These are phyloP conservation scores for Patella pellucida DNA, from an alignment of 2,888 invertebrate genomes.

Conservation along the genomic window DNA sequence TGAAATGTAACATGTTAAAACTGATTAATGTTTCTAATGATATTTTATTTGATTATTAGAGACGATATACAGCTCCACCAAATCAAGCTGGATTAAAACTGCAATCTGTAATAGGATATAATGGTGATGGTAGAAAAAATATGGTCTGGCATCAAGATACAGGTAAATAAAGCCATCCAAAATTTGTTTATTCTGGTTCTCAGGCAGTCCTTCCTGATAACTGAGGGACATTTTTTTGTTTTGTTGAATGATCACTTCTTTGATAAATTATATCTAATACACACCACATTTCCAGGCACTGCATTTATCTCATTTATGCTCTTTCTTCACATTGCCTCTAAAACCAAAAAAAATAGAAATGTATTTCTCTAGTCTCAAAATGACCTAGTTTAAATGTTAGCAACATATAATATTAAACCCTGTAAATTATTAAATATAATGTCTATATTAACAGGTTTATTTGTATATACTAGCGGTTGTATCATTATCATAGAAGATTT, in stretches of 20 bases:
- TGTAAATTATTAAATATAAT: neutral
- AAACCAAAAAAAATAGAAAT: too few relatives aligned
- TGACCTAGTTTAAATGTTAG: neutral
- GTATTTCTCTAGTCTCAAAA: too few relatives aligned
- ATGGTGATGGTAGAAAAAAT: conserved; percentile 68
- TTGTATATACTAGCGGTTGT: conserved; percentile 68
- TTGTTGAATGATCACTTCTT: too few relatives aligned
- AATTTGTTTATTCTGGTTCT: too few relatives aligned
- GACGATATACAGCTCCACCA: conserved; percentile 68
- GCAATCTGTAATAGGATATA: conserved; percentile 67
- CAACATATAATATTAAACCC: neutral
- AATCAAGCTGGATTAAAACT: conserved; percentile 67
- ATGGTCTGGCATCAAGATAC: conserved; percentile 70
- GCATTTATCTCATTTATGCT: too few relatives aligned
- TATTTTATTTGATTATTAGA: conserved; percentile 43
- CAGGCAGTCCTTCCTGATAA: too few relatives aligned
- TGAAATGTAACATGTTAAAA: too few relatives aligned
- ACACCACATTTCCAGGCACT: too few relatives aligned
- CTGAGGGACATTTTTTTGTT: too few relatives aligned
- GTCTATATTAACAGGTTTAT: conserved; percentile 54
- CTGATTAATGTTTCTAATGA: neutral
- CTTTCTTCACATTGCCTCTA: too few relatives aligned
- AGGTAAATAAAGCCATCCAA: conserved; percentile 41
- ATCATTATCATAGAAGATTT: conserved; percentile 67
- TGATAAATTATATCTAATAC: too few relatives aligned